Percentiles rank a stretch among this genome's conserved stretches.
phyloP scores from a whole-genome alignment of 2,113 vertebrate species.

The Neolamprologus toae region DNA sequence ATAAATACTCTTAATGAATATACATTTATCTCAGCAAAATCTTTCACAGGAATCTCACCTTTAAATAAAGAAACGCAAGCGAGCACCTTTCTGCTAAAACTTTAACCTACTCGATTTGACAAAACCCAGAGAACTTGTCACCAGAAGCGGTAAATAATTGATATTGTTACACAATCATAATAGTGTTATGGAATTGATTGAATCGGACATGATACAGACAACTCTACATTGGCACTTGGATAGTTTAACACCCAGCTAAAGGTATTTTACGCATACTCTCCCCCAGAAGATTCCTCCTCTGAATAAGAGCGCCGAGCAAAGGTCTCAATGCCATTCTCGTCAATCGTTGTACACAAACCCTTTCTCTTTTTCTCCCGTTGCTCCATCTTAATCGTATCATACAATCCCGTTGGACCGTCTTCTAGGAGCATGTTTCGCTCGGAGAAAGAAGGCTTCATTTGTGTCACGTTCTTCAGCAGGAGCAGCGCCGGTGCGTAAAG shows the following conservation, averaged over 20 bases:
- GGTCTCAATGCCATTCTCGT: slow-evolving; percentile 66
- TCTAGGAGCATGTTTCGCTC: slow-evolving; percentile 94
- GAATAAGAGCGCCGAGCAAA: slow-evolving; percentile 65
- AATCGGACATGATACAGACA: slow-evolving; percentile 46
- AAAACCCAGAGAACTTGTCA: not conserved
- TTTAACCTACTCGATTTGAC: slow-evolving; percentile 29
- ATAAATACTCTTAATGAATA: slow-evolving; percentile 64
- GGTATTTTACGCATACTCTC: slow-evolving; percentile 78
- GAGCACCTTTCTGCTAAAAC: slow-evolving; percentile 23
- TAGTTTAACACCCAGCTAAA: slow-evolving; percentile 11
- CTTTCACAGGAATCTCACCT: slow-evolving; percentile 47
- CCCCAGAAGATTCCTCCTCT: slow-evolving; percentile 79
- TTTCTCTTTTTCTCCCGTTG: slow-evolving; percentile 74
- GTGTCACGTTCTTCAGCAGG: slow-evolving; percentile 83
- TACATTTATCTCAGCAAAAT: slow-evolving; percentile 58
- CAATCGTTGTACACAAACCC: slow-evolving; percentile 60
- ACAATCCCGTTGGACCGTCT: slow-evolving; percentile 88
- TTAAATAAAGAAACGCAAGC: slow-evolving; percentile 19
- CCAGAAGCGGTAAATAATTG: slow-evolving; percentile 28
- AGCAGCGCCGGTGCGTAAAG: slow-evolving; percentile 92
- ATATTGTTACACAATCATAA: slow-evolving; percentile 65
- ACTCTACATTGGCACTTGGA: slow-evolving; percentile 52
- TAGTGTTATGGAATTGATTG: slow-evolving; percentile 67
- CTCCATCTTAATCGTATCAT: slow-evolving; percentile 90
- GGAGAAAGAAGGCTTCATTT: slow-evolving; percentile 87